These are phyloP conservation scores for Strongylocentrotus purpuratus DNA, from an alignment of 35 echinoderm and acorn worm species.

Conservation along the genomic window DNA sequence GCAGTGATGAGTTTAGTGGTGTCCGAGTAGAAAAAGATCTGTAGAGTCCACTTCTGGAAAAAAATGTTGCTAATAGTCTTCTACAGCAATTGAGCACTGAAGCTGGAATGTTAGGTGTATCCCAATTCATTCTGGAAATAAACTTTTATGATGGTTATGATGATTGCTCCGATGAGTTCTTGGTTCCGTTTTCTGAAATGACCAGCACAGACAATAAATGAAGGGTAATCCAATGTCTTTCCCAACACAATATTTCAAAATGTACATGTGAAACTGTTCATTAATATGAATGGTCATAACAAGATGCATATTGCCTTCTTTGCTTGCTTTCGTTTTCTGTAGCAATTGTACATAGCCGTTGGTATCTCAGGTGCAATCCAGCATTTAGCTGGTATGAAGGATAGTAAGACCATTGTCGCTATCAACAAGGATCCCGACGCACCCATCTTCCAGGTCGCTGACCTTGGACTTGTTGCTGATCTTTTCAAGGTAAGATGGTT, in stretches of 20 bases:
- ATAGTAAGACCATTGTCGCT: conserved; percentile 86
- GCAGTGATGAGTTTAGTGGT: no score
- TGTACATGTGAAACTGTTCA: neutral
- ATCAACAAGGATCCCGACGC: conserved; percentile 99
- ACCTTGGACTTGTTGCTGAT: conserved; percentile 83
- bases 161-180: no score
- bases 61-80: no score
- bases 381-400: conserved; percentile 97
- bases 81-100: no score
- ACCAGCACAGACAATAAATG: no score
- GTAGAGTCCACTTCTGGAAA: no score
- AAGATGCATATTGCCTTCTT: neutral
- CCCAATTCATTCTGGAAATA: neutral
- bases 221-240: no score
- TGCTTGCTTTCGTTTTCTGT: neutral
- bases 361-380: conserved; percentile 99
- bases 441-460: conserved; percentile 95
- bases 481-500: conserved; percentile 76
- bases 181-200: no score
- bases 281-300: neutral
- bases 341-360: conserved; percentile 97
- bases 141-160: neutral
- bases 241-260: no score
- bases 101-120: no score
- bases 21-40: no score